Percentiles rank a stretch among this genome's conserved stretches.
Conservation (phyloP, 1,140 invertebrate genomes). For the Scaptomyza hsui region DNA sequence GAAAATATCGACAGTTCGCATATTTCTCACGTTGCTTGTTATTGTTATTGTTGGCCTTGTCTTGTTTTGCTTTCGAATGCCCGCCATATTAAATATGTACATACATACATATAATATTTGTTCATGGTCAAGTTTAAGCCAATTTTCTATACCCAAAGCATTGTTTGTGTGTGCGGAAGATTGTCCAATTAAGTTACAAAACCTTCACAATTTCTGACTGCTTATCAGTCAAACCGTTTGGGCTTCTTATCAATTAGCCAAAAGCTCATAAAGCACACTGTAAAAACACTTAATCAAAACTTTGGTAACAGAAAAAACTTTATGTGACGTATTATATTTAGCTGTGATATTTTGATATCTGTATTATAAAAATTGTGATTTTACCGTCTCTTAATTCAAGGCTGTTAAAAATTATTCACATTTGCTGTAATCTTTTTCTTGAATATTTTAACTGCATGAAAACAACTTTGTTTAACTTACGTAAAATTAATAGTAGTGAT, state of each 20-base stretch:
- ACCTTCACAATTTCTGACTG: slow-evolving; percentile 8
- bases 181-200: slow-evolving; percentile 26
- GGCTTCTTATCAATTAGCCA: slow-evolving; percentile 25
- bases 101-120: slow-evolving; percentile 60
- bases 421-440: background rate
- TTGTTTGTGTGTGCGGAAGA: background rate
- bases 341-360: no score
- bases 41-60: slow-evolving; percentile 38
- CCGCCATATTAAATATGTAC: background rate
- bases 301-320: slow-evolving; percentile 12
- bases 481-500: background rate
- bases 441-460: background rate
- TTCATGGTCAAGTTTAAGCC: slow-evolving; percentile 73
- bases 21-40: slow-evolving; percentile 8
- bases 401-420: no score
- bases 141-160: slow-evolving; percentile 52
- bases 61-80: slow-evolving; percentile 35
- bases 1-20: slow-evolving; percentile 31
- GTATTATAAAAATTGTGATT: no score
- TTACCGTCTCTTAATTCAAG: no score
- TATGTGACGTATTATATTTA: background rate
- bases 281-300: slow-evolving; percentile 35
- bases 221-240: slow-evolving; percentile 7
- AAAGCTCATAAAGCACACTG: slow-evolving; percentile 10
- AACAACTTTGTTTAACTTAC: background rate